Evolutionary conservation across 1,140 invertebrate species (phyloP).

Genomic region (Papilio glaucus): DNA sequence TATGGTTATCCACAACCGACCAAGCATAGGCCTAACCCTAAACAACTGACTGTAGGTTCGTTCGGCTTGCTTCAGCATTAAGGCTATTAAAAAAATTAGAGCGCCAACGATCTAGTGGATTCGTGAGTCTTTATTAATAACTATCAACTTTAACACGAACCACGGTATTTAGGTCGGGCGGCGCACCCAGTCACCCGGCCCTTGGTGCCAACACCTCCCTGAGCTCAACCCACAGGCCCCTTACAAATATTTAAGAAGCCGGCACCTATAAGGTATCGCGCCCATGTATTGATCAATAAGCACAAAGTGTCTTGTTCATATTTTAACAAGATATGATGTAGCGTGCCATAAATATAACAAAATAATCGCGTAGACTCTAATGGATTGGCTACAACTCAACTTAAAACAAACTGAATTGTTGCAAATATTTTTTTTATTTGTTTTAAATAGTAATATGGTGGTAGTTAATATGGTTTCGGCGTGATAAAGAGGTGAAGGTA

Average conservation of each 20-base stretch:
- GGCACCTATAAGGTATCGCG: constrained; percentile 22
- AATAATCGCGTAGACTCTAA: too few species aligned
- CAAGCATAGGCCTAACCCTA: too few species aligned
- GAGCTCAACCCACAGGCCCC: constrained; percentile 37
- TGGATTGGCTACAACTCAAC: not conserved
- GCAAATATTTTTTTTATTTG: too few species aligned
- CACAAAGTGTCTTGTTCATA: not conserved
- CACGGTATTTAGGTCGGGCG: constrained; percentile 47
- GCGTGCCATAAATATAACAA: not conserved
- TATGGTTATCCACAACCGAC: too few species aligned
- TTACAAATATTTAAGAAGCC: constrained; percentile 29
- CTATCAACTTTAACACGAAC: constrained; percentile 38
- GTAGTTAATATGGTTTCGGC: too few species aligned
- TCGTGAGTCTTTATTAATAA: constrained; percentile 44
- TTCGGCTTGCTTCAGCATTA: constrained; percentile 32
- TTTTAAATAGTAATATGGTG: too few species aligned
- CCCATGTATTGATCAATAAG: constrained; percentile 5
- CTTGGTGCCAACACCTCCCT: constrained; percentile 28
- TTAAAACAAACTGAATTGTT: not conserved
- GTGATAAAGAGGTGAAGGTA: too few species aligned
- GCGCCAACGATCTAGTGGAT: constrained; percentile 47
- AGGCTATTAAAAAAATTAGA: constrained; percentile 41
- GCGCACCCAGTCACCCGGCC: constrained; percentile 42
- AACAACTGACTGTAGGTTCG: not conserved
- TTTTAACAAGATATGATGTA: not conserved